These are phyloP conservation scores for Piaya cayana DNA, from an alignment of 2,113 vertebrate genomes.

Conservation along the genomic window DNA sequence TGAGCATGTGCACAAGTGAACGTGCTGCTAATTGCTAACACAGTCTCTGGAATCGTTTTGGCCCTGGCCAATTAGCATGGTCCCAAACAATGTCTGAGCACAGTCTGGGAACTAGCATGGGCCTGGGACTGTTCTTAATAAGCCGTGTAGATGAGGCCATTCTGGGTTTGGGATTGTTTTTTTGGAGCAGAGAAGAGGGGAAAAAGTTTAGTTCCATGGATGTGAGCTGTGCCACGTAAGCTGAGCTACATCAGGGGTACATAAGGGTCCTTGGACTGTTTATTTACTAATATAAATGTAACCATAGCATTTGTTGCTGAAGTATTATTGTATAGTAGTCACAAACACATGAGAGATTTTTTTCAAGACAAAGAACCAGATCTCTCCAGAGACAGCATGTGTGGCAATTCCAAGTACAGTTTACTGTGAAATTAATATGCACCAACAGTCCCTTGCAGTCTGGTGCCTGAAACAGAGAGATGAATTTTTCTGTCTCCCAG, in stretches of 20 bases:
- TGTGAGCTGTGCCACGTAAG: not conserved
- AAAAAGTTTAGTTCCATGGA: not conserved
- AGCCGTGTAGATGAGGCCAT: not conserved
- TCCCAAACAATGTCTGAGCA: slow-evolving; percentile 45
- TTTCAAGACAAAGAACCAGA: slow-evolving; percentile 32
- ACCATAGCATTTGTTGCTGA: slow-evolving; percentile 38
- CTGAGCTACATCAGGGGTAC: not conserved
- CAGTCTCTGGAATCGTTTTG: slow-evolving; percentile 11
- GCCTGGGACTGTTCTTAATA: slow-evolving; percentile 49
- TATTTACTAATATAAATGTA: slow-evolving; percentile 50
- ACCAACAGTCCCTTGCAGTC: slow-evolving; percentile 40
- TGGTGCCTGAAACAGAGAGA: slow-evolving; percentile 1
- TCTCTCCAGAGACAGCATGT: slow-evolving; percentile 34
- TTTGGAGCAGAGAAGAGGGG: not conserved
- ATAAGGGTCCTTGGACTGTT: not conserved
- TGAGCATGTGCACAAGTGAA: not conserved
- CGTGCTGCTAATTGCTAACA: slow-evolving; percentile 35
- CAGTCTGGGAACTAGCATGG: not conserved
- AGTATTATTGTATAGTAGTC: slow-evolving; percentile 9
- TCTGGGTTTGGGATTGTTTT: slow-evolving; percentile 1
- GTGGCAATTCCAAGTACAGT: slow-evolving; percentile 47
- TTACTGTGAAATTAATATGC: slow-evolving; percentile 55
- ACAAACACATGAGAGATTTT: slow-evolving; percentile 4
- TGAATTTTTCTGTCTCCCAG: not conserved
- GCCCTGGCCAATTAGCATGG: slow-evolving; percentile 40